Conservation (phyloP, 1,140 invertebrate genomes). For the Odontomachus brunneus region DNA sequence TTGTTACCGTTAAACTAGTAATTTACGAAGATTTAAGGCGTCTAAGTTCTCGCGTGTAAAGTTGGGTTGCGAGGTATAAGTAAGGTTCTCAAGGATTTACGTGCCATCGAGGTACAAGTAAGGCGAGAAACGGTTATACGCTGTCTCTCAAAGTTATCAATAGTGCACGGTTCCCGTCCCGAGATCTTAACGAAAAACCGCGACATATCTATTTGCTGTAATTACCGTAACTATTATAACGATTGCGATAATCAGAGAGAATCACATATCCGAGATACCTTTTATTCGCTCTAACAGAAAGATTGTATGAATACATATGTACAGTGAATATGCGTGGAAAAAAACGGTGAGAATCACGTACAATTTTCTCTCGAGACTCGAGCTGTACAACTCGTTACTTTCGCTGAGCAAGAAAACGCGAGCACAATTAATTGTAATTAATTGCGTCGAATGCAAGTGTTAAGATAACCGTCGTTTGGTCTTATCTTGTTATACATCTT, state of each 20-base stretch:
- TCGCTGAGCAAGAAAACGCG: not conserved
- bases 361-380: not conserved
- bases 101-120: not conserved
- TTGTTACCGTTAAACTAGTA: conserved; percentile 10
- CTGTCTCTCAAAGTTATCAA: conserved; percentile 23
- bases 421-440: not conserved
- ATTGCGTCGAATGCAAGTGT: not conserved
- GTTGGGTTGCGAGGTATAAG: not conserved
- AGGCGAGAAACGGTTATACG: not conserved
- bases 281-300: not conserved
- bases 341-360: not conserved
- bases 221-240: conserved; percentile 22
- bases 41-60: conserved; percentile 7
- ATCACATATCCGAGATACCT: conserved; percentile 30
- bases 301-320: conserved; percentile 12
- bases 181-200: conserved; percentile 26
- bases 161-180: conserved; percentile 46
- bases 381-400: not conserved
- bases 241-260: conserved; percentile 34
- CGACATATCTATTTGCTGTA: conserved; percentile 51
- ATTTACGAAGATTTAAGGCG: not conserved
- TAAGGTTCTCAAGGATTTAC: not conserved
- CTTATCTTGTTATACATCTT: not conserved
- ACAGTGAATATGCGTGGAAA: not conserved
- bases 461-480: not conserved